Evolutionary conservation across 2,888 invertebrate species (phyloP).

Genomic region (Lomographa bimaculata): DNA sequence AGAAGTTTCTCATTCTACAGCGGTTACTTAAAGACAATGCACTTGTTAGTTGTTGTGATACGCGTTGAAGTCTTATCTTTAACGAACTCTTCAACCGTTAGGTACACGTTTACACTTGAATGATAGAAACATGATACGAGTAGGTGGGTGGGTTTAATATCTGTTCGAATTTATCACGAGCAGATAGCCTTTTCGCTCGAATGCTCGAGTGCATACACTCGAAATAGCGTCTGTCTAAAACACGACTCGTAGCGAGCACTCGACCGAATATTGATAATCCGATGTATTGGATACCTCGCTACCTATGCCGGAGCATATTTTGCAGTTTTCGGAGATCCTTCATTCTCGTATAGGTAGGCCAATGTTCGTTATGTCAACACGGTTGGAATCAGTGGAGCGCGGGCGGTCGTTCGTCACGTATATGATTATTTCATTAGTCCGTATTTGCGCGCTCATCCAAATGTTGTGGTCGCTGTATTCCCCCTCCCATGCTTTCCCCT

Average conservation of each 20-base stretch:
- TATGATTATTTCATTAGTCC: constrained; percentile 83
- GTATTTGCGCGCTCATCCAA: constrained; percentile 80
- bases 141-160: constrained; percentile 15
- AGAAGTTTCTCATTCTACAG: constrained; percentile 58
- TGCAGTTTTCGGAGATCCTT: no score
- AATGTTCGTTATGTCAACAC: constrained; percentile 58
- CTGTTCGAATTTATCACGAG: constrained; percentile 25
- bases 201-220: constrained; percentile 52
- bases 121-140: constrained; percentile 8
- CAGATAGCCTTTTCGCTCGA: constrained; percentile 53
- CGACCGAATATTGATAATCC: constrained; percentile 62
- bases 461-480: constrained; percentile 58
- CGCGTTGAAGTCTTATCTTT: constrained; percentile 23
- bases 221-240: constrained; percentile 59
- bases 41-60: constrained; percentile 17
- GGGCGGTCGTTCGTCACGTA: constrained; percentile 73
- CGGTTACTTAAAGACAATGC: constrained; percentile 48
- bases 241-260: constrained; percentile 54
- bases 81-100: constrained; percentile 3
- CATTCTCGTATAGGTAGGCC: constrained; percentile 33
- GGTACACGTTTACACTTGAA: constrained; percentile 9
- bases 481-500: constrained; percentile 37
- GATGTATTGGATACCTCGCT: constrained; percentile 44
- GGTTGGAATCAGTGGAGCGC: constrained; percentile 63
- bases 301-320: no score